Evolutionary conservation across 2,888 invertebrate species (phyloP), one percentile per base, ranked within the genome.

Genomic region (Phytoseiulus persimilis): DNA sequence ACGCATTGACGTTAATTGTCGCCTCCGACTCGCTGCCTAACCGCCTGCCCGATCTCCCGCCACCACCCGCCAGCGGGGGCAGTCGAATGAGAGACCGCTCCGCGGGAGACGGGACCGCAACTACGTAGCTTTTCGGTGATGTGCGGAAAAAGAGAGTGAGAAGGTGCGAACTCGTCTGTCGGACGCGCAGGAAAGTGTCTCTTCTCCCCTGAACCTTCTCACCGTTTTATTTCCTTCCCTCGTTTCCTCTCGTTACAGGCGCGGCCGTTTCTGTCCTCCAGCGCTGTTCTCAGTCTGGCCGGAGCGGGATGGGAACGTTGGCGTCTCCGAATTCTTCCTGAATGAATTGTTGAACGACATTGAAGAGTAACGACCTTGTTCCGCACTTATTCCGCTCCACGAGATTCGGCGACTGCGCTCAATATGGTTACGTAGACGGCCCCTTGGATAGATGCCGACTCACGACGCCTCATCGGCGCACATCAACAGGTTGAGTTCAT

Each of bases 1-100:
- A 87, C 33, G 9, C 87, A 87, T 87, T 87, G 33, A 39, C 87
- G 87, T 87, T 87, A 87, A 87, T 87, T 87, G 87, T 87, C 87
- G 87, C 32, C 87, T 87, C 32, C 87, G 32, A 33, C 39, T n/a
- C 32, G 14, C 87, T 33, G n/a, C 87, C 11, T 32, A 33, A n/a
- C 87, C 87, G 32, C 33, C 65, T 3, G 65, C 65, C 18, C 28
- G 65, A 14, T 28, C 18, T 6, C 28, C 65, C 65, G 65, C 65
- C 65, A 2, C 65, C 23, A 65, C 2, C 65, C 18, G 2, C 28
- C 65, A 28, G 23, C 65, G 65, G 28, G 18, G 23, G 65, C 18
- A 23, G 65, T 65, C 9, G 65, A 65, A 65, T 23, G 65, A 65
- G 65, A 28, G 65, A 65, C 65, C 65, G 65, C 18, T 65, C 18